phyloP scores from a whole-genome alignment of 64 coral and sea anemone species.

The Exaiptasia diaphana region DNA sequence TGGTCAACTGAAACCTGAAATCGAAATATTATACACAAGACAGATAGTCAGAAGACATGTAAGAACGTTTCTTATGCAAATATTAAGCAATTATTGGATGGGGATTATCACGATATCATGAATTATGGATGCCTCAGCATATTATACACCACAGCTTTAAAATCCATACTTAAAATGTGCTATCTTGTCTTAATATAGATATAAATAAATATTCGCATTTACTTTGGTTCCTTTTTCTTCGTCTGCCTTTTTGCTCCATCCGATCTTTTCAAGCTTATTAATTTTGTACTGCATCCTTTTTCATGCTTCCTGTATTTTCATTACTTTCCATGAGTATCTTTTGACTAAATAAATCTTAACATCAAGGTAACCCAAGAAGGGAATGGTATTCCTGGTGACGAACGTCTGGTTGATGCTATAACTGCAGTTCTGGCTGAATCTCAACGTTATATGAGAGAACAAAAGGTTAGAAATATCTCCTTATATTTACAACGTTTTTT shows the following conservation, averaged over 20 bases:
- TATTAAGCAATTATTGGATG: not conserved
- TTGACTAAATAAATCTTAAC: not conserved
- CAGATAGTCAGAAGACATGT: constrained; percentile 75
- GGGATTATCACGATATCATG: not conserved
- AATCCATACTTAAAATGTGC: not conserved
- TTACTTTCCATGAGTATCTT: too few species aligned
- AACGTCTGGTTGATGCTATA: constrained; percentile 9
- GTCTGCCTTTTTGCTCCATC: not conserved
- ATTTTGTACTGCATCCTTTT: not conserved
- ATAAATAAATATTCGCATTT: too few species aligned
- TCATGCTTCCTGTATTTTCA: too few species aligned
- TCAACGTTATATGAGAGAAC: constrained; percentile 52
- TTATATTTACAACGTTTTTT: too few species aligned
- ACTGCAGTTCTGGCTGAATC: constrained; percentile 30
- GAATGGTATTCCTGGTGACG: constrained; percentile 19
- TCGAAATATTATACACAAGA: constrained; percentile 53
- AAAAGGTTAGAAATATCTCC: constrained; percentile 9
- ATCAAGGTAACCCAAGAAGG: not conserved
- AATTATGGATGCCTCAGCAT: not conserved
- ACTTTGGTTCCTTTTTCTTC: not conserved
- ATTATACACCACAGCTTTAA: not conserved
- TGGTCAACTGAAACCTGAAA: constrained; percentile 57
- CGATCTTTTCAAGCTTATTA: not conserved
- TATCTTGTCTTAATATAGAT: too few species aligned
- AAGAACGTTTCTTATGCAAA: not conserved